Evolutionary conservation across 2,888 invertebrate species (phyloP).

Genomic region (Mimas tiliae): DNA sequence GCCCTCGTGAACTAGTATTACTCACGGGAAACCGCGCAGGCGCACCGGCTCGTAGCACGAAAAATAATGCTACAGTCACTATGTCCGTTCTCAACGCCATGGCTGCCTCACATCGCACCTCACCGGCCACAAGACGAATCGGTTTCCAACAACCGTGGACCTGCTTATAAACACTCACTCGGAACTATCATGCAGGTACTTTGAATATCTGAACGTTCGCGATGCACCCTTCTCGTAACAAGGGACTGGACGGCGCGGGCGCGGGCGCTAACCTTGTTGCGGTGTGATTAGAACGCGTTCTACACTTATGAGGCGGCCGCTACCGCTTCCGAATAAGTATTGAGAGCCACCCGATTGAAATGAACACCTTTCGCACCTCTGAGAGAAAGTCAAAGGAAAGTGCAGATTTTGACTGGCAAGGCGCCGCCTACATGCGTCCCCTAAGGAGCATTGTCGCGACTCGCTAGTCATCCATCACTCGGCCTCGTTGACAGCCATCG

Average conservation of each 20-base stretch:
- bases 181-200: constrained; percentile 77
- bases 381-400: constrained; percentile 84
- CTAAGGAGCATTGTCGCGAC: constrained; percentile 77
- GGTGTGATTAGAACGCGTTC: constrained; percentile 73
- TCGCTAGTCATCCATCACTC: constrained; percentile 78
- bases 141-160: constrained; percentile 47
- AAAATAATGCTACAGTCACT: constrained; percentile 66
- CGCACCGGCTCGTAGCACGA: constrained; percentile 72
- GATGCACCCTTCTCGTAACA: constrained; percentile 60
- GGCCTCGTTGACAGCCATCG: constrained; percentile 52
- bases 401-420: constrained; percentile 82
- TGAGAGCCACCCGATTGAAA: constrained; percentile 76
- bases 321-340: constrained; percentile 82
- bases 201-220: constrained; percentile 74
- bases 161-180: constrained; percentile 66
- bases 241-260: constrained; percentile 41
- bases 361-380: constrained; percentile 82
- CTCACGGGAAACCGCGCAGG: constrained; percentile 82
- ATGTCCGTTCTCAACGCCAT: constrained; percentile 65
- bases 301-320: constrained; percentile 79
- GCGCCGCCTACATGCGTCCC: constrained; percentile 80
- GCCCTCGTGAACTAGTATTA: constrained; percentile 60
- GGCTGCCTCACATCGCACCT: constrained; percentile 67
- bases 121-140: constrained; percentile 51
- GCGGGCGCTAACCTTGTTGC: constrained; percentile 50